Evolutionary conservation across 2,113 vertebrate genomes (phyloP), one percentile per base, ranked within the genome.

Genomic region (Lagopus muta): DNA sequence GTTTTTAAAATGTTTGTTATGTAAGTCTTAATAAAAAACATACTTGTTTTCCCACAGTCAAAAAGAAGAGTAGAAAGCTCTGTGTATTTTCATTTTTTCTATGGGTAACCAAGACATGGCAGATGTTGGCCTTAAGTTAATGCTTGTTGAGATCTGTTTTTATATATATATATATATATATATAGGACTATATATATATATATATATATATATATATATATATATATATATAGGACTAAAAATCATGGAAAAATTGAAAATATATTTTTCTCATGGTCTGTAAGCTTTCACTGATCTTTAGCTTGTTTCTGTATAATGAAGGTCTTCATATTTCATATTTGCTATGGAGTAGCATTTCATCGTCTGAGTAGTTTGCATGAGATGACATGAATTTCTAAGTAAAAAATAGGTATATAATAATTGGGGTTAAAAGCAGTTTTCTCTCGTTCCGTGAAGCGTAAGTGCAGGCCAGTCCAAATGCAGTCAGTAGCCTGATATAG

Each of bases 171-270:
- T 75, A 72, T 36, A 36, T 36, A 36, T 36, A n/a, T n/a, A n/a
- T n/a, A n/a, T n/a, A 72, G 6, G 7, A 2, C 0, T 69, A 2
- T n/a, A n/a, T n/a, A n/a, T n/a, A n/a, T 78, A 6, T 82, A 36
- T 11, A 57, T n/a, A 57, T 20, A 30, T 75, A 72, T 36, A 36
- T 36, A 36, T 36, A n/a, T n/a, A n/a, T n/a, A n/a, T n/a, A n/a
- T n/a, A n/a, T n/a, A 38, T 38, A 38, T 38, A 38, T 38, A 38
- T 12, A 72, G 6, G 7, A 2, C 0, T 69, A 2, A 67, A 66
- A 66, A 62, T 66, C n/a, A 76, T 25, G 8, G 73, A 67, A 66
- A 77, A 80, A 30, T 4, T 4, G 27, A 36, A 36, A 74, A 89
- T 55, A 76, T 32, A 2, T 16, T 34, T 21, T 85, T 67, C 54